Conservation (phyloP, 2,888 invertebrate genomes). For the Trichogramma evanescens region DNA sequence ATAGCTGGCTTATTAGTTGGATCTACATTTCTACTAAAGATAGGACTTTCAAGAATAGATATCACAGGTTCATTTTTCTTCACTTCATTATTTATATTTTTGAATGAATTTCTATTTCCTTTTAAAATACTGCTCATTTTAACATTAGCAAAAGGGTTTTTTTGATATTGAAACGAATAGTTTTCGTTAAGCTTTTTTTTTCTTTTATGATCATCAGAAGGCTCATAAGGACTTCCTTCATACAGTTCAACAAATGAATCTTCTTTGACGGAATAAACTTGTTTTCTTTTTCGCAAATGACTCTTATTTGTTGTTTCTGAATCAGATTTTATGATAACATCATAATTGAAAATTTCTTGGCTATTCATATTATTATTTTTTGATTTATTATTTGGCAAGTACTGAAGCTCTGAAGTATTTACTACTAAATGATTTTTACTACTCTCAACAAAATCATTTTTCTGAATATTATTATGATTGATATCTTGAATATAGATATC, state of each 20-base stretch:
- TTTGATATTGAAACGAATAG: slow-evolving; percentile 3
- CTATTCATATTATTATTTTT: neutral
- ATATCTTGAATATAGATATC: neutral
- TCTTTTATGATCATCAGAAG: neutral
- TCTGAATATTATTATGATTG: neutral
- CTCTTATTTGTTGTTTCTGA: neutral
- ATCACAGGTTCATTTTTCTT: neutral
- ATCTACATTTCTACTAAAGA: no score
- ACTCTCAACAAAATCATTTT: neutral
- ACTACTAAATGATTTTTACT: neutral
- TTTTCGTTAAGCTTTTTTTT: slow-evolving; percentile 13
- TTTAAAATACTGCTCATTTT: slow-evolving; percentile 20
- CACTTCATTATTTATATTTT: slow-evolving; percentile 1
- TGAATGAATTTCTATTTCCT: slow-evolving; percentile 4
- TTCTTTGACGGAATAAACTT: slow-evolving; percentile 13
- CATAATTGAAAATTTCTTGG: neutral
- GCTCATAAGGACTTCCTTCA: neutral
- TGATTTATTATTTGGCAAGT: neutral
- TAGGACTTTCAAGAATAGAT: no score
- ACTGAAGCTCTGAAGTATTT: neutral
- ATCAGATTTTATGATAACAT: neutral
- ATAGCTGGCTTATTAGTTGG: no score
- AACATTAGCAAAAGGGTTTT: slow-evolving; percentile 18
- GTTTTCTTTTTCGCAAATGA: slow-evolving; percentile 11
- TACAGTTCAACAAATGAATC: slow-evolving; percentile 13